Base-by-base conservation (phyloP, 2,888 invertebrate species). In the Harpalus rubripes region DNA sequence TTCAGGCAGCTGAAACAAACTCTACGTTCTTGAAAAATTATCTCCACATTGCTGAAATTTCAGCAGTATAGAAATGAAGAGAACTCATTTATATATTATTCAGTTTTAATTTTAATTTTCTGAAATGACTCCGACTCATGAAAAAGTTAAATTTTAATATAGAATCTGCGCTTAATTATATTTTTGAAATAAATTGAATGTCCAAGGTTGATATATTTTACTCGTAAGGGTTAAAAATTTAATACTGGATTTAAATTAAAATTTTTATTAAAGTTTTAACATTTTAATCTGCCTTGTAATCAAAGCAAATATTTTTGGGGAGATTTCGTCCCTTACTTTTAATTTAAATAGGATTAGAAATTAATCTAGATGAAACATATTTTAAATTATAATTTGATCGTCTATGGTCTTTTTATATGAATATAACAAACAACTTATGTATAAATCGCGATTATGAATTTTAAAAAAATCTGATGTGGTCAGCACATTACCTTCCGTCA, bases 221-320 rank as follows among this genome's bases (percentile, higher is more conserved):
- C n/a, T 72, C 32, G 41, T 15, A 52, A 74, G 52, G 58, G 78
- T 26, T 78, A 78, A 78, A 78, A 78, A 78, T 78, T 78, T 78
- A 78, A 78, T 78, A 26, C 58, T 1, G 32, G 58, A 56, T 44
- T 56, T 12, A 78, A 78, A 78, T 78, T 78, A 78, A 78, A 58
- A 58, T 78, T 78, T 78, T 78, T 78, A 78, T 74, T 78, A 58
- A 78, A 78, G 58, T 78, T 78, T 58, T 78, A 78, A 78, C 78
- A 78, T 78, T 78, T 78, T 78, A 78, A 78, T 78, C 78, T 12
- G 41, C 0, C 52, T 32, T 2, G 59, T 78, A 78, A 78, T 78
- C 78, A 78, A 78, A 78, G 78, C 58, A 78, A 78, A 78, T 78
- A 78, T 78, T 78, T 78, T 78, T 78, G 32, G 78, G 15, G 32